Base-by-base conservation (phyloP, 2,888 invertebrate species). In the Autographa pulchrina region DNA sequence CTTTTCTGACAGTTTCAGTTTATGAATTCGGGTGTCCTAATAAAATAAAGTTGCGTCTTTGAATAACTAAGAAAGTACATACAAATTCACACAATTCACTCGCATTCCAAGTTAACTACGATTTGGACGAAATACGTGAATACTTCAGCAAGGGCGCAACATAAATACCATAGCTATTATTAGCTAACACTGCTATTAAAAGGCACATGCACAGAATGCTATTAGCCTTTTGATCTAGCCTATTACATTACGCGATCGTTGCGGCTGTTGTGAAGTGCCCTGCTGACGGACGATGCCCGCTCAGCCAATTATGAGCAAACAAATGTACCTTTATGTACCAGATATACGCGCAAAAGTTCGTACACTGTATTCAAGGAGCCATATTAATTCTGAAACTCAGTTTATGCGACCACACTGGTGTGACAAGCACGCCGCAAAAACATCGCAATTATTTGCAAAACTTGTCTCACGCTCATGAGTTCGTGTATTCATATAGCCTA, bases 171-270 rank as follows among this genome's bases (percentile, higher is more conserved):
- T 7, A 6, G 48, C 48, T 48, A 48, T 48, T 48, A 48, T 48
- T 48, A 48, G 48, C 48, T n/a, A 48, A 48, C 48, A 48, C n/a
- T 48, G n/a, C n/a, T 48, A 48, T 48, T 48, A n/a, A 14, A 56
- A 56, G 20, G 13, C 20, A 20, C 54, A 54, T 54, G 54, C 20
- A 56, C 54, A 56, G 25, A 56, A 48, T 48, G 54, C 14, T 56
- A 56, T 56, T 56, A 56, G 54, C 54, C 25, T 59, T 58, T 65
- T 35, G 54, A 25, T 56, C 25, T 56, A 56, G 54, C 54, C 54
- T 56, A 69, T 48, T 61, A 25, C 54, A 56, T 56, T 18, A 56
- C 54, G 25, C 25, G 54, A 56, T 56, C 54, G 54, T 62, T 25
- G n/a, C 25, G 41, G 43, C 25, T 43, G 25, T 48, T 43, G 43